Evolutionary conservation across 2,888 invertebrate species (phyloP), one percentile per base, ranked within the genome.

Genomic region (Fragum whitleyi): DNA sequence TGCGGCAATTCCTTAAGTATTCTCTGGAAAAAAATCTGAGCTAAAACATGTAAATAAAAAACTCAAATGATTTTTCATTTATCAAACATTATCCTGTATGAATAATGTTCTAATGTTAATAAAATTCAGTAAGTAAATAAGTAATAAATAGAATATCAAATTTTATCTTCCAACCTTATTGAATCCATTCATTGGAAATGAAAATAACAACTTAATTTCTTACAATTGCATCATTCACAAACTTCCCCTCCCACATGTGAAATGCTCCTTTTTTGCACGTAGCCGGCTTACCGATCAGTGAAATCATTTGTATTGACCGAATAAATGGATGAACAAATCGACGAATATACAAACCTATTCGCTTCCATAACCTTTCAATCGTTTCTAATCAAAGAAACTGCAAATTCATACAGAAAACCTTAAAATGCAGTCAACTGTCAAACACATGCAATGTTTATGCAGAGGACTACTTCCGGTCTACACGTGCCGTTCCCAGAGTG

Each of bases 401-500:
- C 16, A 3, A 51, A 51, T 57, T 26, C 26, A 21, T 5, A 57
- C 2, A 14, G 7, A 57, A 57, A 11, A 57, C 2, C 23, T 0
- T 14, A 7, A 32, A 19, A 61, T 32, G 32, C 32, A 61, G 9
- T 36, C 6, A 65, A 2, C 42, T 65, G 65, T 65, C 42, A 65
- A 32, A 61, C 68, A 39, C 75, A 75, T 57, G 68, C 75, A 75
- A 57, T 75, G 75, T 75, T 75, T 75, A 75, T 75, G 75, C 75
- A 75, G 55, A 75, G 39, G 19, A 59, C 73, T 23, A 81, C 84
- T 85, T 85, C 84, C 81, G 84, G 81, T 81, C 80, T 76, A 81
- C 81, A 84, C 84, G 81, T 84, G 84, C 79, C 84, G 51, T 51
- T 77, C 80, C 80, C 83, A 89, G 82, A 84, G 86, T 90, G 86